These are phyloP conservation scores for Sciurus vulgaris DNA, from an alignment of 2,797 vertebrate species.

Conservation along the genomic window DNA sequence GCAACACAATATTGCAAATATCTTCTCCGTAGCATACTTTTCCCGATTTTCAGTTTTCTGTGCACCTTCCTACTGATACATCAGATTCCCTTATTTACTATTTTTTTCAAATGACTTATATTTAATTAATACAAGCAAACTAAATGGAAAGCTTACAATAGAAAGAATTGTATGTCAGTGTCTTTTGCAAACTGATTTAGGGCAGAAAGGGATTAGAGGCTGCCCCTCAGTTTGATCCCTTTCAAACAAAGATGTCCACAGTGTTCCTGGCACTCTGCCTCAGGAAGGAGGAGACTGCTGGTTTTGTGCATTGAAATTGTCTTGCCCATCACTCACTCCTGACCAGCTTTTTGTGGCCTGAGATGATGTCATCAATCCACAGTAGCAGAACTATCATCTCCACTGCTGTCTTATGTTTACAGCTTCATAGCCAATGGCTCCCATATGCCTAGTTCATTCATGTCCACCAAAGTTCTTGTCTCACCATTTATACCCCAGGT, in stretches of 20 bases:
- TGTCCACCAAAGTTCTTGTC: constrained; percentile 92
- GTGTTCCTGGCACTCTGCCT: constrained; percentile 70
- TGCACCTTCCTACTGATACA: not conserved
- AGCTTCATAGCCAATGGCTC: constrained; percentile 96
- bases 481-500: constrained; percentile 97
- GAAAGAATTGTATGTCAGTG: too few relatives aligned
- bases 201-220: too few relatives aligned
- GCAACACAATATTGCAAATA: constrained; percentile 8
- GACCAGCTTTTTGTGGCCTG: constrained; percentile 95
- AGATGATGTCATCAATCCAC: constrained; percentile 97
- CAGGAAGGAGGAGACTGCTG: constrained; percentile 52
- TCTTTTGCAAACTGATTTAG: too few relatives aligned
- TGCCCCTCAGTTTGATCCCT: constrained; percentile 12
- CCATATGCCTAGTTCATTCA: constrained; percentile 94
- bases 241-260: constrained; percentile 72
- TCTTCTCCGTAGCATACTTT: not conserved
- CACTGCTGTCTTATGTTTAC: constrained; percentile 95
- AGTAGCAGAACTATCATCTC: constrained; percentile 96
- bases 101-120: too few relatives aligned
- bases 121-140: too few relatives aligned
- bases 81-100: not conserved
- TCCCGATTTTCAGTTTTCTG: not conserved
- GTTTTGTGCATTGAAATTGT: constrained; percentile 34
- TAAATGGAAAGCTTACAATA: too few relatives aligned
- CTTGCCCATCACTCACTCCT: constrained; percentile 83